phyloP scores from a whole-genome alignment of 1,140 invertebrate genomes.

The Steinernema khuongi region DNA sequence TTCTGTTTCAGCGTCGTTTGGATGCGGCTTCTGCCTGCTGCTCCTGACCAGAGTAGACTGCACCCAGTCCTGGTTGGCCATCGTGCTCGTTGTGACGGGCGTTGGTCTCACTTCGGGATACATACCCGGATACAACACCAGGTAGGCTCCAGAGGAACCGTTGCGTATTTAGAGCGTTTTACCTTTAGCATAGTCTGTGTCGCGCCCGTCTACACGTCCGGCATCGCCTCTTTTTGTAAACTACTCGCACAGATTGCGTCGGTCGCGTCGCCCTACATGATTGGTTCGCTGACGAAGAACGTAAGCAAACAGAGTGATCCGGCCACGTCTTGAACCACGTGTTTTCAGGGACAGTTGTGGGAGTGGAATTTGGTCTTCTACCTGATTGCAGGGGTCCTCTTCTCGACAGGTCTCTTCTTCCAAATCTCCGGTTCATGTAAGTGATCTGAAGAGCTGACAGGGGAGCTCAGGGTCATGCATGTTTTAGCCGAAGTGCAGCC shows the following conservation, averaged over 20 bases:
- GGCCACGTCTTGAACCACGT: neutral
- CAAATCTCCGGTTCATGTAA: constrained; percentile 38
- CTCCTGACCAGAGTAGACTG: constrained; percentile 51
- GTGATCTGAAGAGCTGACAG: neutral
- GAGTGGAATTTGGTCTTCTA: constrained; percentile 29
- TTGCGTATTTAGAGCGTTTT: constrained; percentile 3
- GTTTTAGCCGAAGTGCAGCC: constrained; percentile 4
- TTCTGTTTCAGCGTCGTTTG: constrained; percentile 48
- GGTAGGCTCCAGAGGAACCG: constrained; percentile 21
- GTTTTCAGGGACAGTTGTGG: constrained; percentile 11
- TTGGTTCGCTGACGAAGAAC: constrained; percentile 32
- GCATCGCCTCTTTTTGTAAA: constrained; percentile 54
- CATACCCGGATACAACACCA: constrained; percentile 58
- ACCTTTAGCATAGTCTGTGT: constrained; percentile 52
- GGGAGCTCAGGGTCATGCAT: neutral
- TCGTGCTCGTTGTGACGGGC: constrained; percentile 46
- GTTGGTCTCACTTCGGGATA: constrained; percentile 54
- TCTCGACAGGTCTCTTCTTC: constrained; percentile 33
- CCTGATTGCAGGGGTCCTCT: constrained; percentile 20
- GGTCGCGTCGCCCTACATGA: constrained; percentile 50
- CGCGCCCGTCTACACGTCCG: constrained; percentile 52
- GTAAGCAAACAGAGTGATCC: neutral
- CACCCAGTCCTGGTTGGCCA: constrained; percentile 32
- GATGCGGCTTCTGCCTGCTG: constrained; percentile 49
- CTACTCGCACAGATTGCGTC: constrained; percentile 55